Evolutionary conservation across 92 coral and sea anemone species (phyloP), one percentile per base, ranked within the genome.

Genomic region (Zoanthus sociatus): DNA sequence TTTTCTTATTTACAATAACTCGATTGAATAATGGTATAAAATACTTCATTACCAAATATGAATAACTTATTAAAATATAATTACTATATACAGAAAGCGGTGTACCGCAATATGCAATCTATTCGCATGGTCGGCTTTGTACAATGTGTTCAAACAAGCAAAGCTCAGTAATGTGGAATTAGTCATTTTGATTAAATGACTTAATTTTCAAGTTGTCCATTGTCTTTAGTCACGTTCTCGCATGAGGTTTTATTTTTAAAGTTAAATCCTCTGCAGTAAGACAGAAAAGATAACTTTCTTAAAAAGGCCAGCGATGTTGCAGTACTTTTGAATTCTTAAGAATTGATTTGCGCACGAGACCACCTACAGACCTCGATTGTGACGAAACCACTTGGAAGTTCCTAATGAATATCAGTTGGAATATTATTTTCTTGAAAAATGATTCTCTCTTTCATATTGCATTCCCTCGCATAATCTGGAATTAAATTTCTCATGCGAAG

Each of bases 401-500:
- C 55, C 55, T 50, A 50, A 11, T 50, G 10, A 9, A 3, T 11
- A 50, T 50, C 9, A 7, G 55, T 9, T 50, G 55, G 55, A 69
- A 69, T 15, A 30, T 3, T 44, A 69, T 32, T 9, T 69, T 69
- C 10, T 10, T 69, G 30, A 9, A 10, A 69, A 67, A 67, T 20
- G 6, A 67, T 20, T 26, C 72, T 20, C 32, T 20, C 30, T 18
- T 30, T 31, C 8, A 13, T 58, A 18, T 56, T 55, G 70, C 50
- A 31, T 33, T 60, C 32, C 37, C 13, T 20, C 1, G 55, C 12
- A 68, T 47, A 56, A 66, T 12, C 3, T 30, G 5, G 10, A 12
- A 4, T 33, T 30, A 31, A 10, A 69, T 30, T 69, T 30, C 74
- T 81, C 85, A 81, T 30, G 75, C 75, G 60, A 66, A 45, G 16